A percentile compares a stretch with the other conserved stretches of the same genome.
These are phyloP conservation scores for Poicephalus gulielmi DNA, from an alignment of 2,113 vertebrate species.

Conservation along the genomic window DNA sequence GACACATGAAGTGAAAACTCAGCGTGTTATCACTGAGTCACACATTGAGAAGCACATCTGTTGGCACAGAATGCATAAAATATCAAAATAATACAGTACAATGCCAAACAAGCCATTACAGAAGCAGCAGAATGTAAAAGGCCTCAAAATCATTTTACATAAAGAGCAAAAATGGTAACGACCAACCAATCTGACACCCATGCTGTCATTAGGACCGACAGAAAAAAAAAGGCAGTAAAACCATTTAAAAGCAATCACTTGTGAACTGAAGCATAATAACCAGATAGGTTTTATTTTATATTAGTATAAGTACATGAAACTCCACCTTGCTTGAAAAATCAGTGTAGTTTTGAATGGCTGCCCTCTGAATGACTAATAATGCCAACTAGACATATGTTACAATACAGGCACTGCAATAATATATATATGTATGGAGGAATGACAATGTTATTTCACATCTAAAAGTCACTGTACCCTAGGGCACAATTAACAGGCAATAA, in stretches of 20 bases:
- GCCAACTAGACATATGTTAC: not conserved
- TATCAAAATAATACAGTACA: not conserved
- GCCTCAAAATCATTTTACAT: not conserved
- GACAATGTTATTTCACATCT: slow-evolving; percentile 36
- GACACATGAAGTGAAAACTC: slow-evolving; percentile 17
- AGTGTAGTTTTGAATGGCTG: not conserved
- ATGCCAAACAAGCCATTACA: not conserved
- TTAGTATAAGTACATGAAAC: not conserved
- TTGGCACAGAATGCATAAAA: not conserved
- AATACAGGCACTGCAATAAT: not conserved
- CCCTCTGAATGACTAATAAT: not conserved
- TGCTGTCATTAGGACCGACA: not conserved
- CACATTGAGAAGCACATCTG: not conserved
- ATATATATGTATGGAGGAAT: not conserved
- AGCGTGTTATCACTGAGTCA: not conserved
- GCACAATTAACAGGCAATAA: slow-evolving; percentile 55
- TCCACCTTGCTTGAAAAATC: not conserved
- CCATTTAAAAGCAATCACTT: not conserved
- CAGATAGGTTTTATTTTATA: not conserved
- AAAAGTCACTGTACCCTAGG: not conserved
- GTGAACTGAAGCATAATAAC: not conserved
- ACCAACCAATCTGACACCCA: not conserved
- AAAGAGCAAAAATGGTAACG: not conserved
- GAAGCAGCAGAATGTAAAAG: not conserved
- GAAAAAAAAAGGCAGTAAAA: not conserved